Base-by-base conservation (phyloP, 2,113 vertebrate genomes). In the Felis chaus region DNA sequence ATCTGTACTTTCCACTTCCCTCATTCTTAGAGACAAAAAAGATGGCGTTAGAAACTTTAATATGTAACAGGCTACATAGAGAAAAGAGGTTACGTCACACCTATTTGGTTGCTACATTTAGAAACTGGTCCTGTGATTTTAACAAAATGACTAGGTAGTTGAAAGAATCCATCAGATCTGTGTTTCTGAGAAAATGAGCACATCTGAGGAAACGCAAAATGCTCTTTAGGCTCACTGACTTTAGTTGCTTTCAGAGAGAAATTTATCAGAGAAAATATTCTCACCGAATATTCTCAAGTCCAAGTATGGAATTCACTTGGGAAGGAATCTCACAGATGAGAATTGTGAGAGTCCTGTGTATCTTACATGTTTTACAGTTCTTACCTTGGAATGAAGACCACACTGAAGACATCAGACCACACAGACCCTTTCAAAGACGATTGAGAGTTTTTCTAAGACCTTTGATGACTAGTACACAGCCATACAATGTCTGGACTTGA, bases 171-270 rank as follows among this genome's bases (percentile, higher is more conserved):
- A 69, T 65, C 66, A 79, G 91, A 71, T 95, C 88, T 97, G 91
- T 97, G 97, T 94, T 97, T 94, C 55, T 73, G 88, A 61, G 48
- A 50, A 12, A 3, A 50, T 36, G 21, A 0, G 57, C 96, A 97
- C 18, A 6, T 61, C 19, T 23, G 16, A 6, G 33, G 29, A 27
- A 78, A 87, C 88, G 41, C 90, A 86, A 95, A 79, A 93, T 85
- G 96, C 69, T 97, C 80, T 63, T 95, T 0, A 11, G 94, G 94
- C 76, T 94, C 71, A 74, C 69, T 91, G 93, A 1, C 93, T 94
- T 84, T n/a, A 95, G 97, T 81, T 68, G 97, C 21, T 95, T 97
- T 19, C 31, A 14, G 88, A 97, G 78, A 87, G 95, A 85, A 85
- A 94, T 57, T 0, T 45, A 81, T 85, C 86, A 65, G n/a, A 83